Evolutionary conservation across 2,113 vertebrate species (phyloP).

Genomic region (Serilophus lunatus): DNA sequence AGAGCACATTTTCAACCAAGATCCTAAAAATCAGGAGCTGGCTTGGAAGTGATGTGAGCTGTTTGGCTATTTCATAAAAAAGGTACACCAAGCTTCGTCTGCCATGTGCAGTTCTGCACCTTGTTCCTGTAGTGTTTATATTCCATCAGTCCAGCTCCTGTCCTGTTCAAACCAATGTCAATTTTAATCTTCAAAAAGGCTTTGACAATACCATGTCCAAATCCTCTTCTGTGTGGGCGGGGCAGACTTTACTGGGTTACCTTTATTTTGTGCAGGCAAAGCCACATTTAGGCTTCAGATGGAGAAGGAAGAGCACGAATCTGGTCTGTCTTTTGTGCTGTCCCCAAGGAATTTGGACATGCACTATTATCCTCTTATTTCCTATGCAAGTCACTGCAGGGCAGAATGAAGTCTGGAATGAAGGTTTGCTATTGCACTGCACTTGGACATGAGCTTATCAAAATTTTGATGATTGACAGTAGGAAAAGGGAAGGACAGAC

Average conservation of each 20-base stretch:
- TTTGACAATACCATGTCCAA: background rate
- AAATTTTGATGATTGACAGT: background rate
- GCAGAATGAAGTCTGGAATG: background rate
- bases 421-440: background rate
- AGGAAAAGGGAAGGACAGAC: background rate
- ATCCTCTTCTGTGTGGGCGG: background rate
- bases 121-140: background rate
- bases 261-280: background rate
- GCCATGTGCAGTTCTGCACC: background rate
- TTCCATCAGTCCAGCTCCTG: background rate
- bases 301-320: background rate
- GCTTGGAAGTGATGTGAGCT: rapidly evolving
- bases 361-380: background rate
- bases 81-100: background rate
- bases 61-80: background rate
- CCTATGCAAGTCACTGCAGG: background rate
- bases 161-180: background rate
- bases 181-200: background rate
- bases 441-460: background rate
- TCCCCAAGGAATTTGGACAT: background rate
- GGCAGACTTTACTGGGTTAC: background rate
- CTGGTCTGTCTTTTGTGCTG: background rate
- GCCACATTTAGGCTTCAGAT: background rate
- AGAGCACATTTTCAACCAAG: background rate
- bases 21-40: background rate